Base-by-base conservation (phyloP, 2,888 invertebrate species). In the Nymphalis polychloros region DNA sequence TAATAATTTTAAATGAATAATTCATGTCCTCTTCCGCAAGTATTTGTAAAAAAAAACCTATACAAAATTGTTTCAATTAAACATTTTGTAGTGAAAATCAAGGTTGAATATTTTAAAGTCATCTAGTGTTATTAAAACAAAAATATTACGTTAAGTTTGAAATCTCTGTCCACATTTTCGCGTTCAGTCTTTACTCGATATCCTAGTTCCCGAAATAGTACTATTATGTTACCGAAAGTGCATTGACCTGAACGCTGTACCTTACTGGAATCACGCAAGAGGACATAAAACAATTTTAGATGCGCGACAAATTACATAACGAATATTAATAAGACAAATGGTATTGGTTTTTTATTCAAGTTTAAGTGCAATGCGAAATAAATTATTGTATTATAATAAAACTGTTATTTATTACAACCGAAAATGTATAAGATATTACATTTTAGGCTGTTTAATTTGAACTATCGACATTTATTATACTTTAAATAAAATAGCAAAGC, bases 241-340 rank as follows among this genome's bases (percentile, higher is more conserved):
- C 88, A 78, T 79, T 78, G 87, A 86, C 82, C 89, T 66, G 53
- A 50, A 20, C 70, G 59, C 73, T 77, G 66, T 31, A 31, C 48
- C 81, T 81, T 55, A 27, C 79, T 72, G 67, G 69, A 73, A 73
- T 71, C 70, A 73, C 67, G 73, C 69, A 76, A 74, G 77, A 48
- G 75, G 79, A 83, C 83, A 84, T 85, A 73, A 84, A 84, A 81
- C 81, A 87, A 83, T 84, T 82, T 85, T 85, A 89, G 87, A 82
- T 76, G 27, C 60, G n/a, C 16, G 16, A 50, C 52, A 63, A 63
- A 63, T 46, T 59, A 62, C 10, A 35, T 17, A 27, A 23, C 0
- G 8, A 41, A 41, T 41, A 41, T 10, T 41, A 41, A 41, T 41
- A 41, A 41, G 4, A 4, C 27, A 52, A 52, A 23, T 23, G 17